Evolutionary conservation across 2,888 invertebrate genomes (phyloP).

Genomic region (Amiota minor): DNA sequence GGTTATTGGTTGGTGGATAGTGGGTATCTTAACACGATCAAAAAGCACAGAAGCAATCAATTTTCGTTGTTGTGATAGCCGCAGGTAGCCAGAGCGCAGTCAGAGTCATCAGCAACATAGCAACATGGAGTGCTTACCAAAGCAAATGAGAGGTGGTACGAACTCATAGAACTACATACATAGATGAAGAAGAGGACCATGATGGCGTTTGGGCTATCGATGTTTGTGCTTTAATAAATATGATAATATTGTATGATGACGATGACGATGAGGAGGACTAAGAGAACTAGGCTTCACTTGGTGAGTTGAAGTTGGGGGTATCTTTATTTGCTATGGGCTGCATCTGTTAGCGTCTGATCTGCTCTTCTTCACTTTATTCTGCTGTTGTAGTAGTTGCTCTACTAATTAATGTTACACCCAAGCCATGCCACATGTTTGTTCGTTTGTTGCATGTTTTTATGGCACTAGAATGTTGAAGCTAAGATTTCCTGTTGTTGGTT

Average conservation of each 20-base stretch:
- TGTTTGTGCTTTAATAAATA: slow-evolving; percentile 62
- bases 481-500: slow-evolving; percentile 17
- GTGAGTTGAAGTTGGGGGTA: neutral
- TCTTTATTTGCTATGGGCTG: neutral
- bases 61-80: slow-evolving; percentile 71
- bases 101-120: slow-evolving; percentile 26
- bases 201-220: slow-evolving; percentile 23
- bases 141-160: neutral
- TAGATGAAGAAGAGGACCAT: neutral
- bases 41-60: slow-evolving; percentile 67
- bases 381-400: slow-evolving; percentile 47
- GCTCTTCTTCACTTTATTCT: too few species aligned
- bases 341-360: neutral
- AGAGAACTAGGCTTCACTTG: neutral
- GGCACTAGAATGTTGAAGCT: neutral
- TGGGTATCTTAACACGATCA: slow-evolving; percentile 66
- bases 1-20: too few species aligned
- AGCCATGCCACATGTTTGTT: slow-evolving; percentile 13
- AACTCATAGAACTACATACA: neutral
- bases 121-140: neutral
- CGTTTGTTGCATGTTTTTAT: slow-evolving; percentile 6
- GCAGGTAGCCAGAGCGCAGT: slow-evolving; percentile 61
- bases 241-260: slow-evolving; percentile 56
- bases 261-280: slow-evolving; percentile 14
- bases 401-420: slow-evolving; percentile 63